Percentiles rank a stretch among this genome's conserved stretches.
phyloP scores from a whole-genome alignment of 2,888 invertebrate species.

The Leucophenga montana region DNA sequence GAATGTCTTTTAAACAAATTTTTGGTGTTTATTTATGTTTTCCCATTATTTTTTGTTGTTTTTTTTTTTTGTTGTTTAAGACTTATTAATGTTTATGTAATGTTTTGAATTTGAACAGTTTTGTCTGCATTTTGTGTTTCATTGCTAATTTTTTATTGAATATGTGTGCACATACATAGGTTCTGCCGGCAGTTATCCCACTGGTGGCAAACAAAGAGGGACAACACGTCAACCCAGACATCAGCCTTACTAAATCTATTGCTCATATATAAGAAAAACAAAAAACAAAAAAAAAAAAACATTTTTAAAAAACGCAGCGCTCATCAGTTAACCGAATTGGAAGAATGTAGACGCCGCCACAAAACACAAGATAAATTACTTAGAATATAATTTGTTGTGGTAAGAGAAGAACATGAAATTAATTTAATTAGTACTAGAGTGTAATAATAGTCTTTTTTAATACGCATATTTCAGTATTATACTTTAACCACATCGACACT shows the following conservation, averaged over 20 bases:
- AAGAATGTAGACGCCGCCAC: not conserved
- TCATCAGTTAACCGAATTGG: no score
- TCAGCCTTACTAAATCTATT: constrained; percentile 83
- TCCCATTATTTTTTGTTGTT: constrained; percentile 24
- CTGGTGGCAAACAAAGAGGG: constrained; percentile 87
- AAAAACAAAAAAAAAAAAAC: not conserved
- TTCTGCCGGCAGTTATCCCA: constrained; percentile 76
- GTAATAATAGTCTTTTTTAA: constrained; percentile 6
- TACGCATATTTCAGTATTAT: constrained; percentile 11
- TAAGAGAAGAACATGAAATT: not conserved
- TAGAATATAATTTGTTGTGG: constrained; percentile 22
- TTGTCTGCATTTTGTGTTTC: not conserved
- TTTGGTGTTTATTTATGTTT: constrained; percentile 36
- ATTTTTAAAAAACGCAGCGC: not conserved
- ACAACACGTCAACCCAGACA: constrained; percentile 88
- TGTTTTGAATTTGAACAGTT: not conserved
- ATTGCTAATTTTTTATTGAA: not conserved
- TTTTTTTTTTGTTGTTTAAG: constrained; percentile 31
- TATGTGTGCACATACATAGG: constrained; percentile 26
- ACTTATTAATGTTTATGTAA: not conserved
- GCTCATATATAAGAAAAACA: constrained; percentile 7
- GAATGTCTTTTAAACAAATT: constrained; percentile 15
- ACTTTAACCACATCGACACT: not conserved
- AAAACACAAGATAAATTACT: not conserved
- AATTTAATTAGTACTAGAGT: not conserved